These are phyloP conservation scores for Ctenomys sociabilis DNA, from an alignment of 2,113 vertebrate species.

Conservation along the genomic window DNA sequence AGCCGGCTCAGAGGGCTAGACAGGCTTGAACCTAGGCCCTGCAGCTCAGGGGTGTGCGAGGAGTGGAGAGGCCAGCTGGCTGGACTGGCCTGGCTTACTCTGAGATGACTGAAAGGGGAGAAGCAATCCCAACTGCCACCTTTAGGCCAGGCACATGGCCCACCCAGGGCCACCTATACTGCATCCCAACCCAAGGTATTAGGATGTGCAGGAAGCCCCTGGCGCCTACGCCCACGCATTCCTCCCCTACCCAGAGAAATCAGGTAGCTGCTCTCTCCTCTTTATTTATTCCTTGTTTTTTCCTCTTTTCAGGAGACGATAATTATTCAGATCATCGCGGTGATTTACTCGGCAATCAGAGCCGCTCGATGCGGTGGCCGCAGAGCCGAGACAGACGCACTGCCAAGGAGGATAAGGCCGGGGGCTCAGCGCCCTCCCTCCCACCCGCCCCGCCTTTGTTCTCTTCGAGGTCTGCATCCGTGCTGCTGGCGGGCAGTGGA, in stretches of 20 bases:
- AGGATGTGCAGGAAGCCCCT: not conserved
- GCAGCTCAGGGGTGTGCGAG: not conserved
- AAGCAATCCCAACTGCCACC: not conserved
- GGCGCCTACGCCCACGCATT: not conserved
- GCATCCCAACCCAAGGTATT: not conserved
- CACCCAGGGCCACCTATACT: not conserved
- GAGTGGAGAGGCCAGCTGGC: not conserved
- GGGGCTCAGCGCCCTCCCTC: slow-evolving; percentile 61
- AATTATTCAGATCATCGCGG: slow-evolving; percentile 84
- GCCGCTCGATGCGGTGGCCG: slow-evolving; percentile 82
- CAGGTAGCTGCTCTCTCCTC: slow-evolving; percentile 59
- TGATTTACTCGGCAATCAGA: slow-evolving; percentile 84
- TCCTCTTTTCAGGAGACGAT: slow-evolving; percentile 79
- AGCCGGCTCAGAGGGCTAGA: not conserved
- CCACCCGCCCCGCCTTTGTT: slow-evolving; percentile 72
- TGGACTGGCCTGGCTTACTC: not conserved
- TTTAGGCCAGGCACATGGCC: not conserved
- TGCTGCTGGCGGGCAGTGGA: slow-evolving; percentile 36
- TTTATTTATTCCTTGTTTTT: slow-evolving; percentile 65
- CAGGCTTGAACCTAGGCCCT: not conserved
- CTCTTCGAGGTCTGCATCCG: slow-evolving; percentile 71
- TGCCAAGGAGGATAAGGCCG: slow-evolving; percentile 59
- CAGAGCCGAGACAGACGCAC: slow-evolving; percentile 78
- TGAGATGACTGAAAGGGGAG: not conserved
- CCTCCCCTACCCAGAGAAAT: slow-evolving; percentile 66